Evolutionary conservation across 1,140 invertebrate genomes (phyloP), one percentile per base, ranked within the genome.

Genomic region (Aphis gossypii): DNA sequence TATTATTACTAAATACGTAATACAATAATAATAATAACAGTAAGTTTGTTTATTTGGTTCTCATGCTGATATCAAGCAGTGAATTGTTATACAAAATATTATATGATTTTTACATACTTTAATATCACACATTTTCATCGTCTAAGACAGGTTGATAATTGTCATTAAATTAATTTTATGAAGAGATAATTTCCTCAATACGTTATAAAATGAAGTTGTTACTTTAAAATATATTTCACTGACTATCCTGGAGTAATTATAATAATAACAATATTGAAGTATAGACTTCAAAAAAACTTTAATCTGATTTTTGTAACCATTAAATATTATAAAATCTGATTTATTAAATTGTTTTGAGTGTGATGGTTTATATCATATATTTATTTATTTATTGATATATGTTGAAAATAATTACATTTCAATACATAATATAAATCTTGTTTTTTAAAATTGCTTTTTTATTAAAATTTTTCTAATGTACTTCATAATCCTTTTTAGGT

Each of bases 401-500:
- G 25, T 25, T 60, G 56, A 14, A 38, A 82, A 18, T 11, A 38
- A 35, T 82, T 35, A n/a, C 1, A 82, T 60, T 60, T 3, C 56
- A 9, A 60, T 60, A 30, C 9, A 6, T 11, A 25, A 60, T 25
- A 60, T 46, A 60, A 0, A 60, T n/a, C 11, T 30, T 68, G 4
- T 51, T 1, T n/a, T 68, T 0, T 30, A n/a, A 68, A 14, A 68
- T 68, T 68, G 2, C 2, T 68, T n/a, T 25, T 30, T 60, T 60
- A 8, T 30, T 60, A 30, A 60, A 30, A 2, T 30, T 11, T n/a
- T 51, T 94, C 93, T 92, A 48, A 93, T 94, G 5, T 54, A 88
- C 82, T 93, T 94, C 94, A 94, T 94, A 18, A 94, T 23, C 14
- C 6, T 11, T 95, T 96, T 86, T 95, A 97, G 97, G 97, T 98